Percentiles rank a stretch among this genome's conserved stretches.
Conservation (phyloP, 2,797 vertebrate genomes). For the Ambastaia sidthimunki region DNA sequence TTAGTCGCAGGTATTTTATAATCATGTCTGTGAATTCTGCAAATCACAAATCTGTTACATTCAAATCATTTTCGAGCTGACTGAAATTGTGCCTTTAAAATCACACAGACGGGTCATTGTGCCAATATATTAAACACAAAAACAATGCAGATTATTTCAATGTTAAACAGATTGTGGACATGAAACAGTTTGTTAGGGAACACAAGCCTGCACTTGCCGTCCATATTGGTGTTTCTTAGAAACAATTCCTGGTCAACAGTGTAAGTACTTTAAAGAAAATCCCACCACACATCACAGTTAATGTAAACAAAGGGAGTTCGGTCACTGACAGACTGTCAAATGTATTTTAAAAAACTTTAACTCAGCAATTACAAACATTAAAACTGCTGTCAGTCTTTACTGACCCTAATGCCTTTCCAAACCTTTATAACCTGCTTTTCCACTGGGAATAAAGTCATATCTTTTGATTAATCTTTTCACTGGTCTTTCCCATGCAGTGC, state of each 20-base stretch:
- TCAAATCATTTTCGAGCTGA: too few species aligned
- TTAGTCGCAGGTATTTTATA: too few species aligned
- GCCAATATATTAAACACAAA: background rate
- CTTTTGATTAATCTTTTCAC: too few species aligned
- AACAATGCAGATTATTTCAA: background rate
- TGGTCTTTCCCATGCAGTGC: too few species aligned
- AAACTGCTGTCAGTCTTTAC: background rate
- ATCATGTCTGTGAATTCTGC: background rate
- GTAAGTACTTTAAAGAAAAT: background rate
- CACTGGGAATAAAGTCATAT: too few species aligned
- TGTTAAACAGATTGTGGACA: background rate
- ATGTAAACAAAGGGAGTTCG: background rate
- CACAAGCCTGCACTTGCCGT: slow-evolving; percentile 48
- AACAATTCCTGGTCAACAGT: background rate
- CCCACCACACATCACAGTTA: background rate
- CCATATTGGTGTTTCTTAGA: background rate
- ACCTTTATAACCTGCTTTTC: background rate
- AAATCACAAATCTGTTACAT: slow-evolving; percentile 24
- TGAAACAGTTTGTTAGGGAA: background rate
- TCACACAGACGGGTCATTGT: too few species aligned
- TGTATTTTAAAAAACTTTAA: background rate
- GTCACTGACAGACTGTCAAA: background rate
- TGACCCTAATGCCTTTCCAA: background rate
- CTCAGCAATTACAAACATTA: background rate
- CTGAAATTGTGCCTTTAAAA: background rate